Evolutionary conservation across 2,113 vertebrate species (phyloP).

Genomic region (Mola mola): DNA sequence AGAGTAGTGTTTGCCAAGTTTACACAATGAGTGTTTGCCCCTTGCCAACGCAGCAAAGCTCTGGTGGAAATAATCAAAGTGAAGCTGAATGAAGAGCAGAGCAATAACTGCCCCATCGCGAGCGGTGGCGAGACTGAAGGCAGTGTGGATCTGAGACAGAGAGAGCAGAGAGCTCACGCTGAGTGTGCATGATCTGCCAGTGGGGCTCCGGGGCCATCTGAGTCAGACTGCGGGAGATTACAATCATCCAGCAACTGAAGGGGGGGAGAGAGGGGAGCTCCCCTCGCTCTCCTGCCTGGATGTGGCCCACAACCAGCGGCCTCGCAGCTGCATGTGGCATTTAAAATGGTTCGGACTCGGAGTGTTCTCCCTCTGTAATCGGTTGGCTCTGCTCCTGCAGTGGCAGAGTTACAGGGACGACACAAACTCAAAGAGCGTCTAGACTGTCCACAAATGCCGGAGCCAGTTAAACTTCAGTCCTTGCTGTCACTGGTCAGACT

Average conservation of each 20-base stretch:
- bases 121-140: slow-evolving; percentile 53
- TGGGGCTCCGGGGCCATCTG: slow-evolving; percentile 74
- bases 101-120: slow-evolving; percentile 27
- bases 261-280: slow-evolving; percentile 26
- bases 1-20: neutral
- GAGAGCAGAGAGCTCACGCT: slow-evolving; percentile 48
- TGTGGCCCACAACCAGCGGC: slow-evolving; percentile 54
- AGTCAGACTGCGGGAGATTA: slow-evolving; percentile 63
- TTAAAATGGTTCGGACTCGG: slow-evolving; percentile 50
- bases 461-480: slow-evolving; percentile 2
- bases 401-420: slow-evolving; percentile 5
- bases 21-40: slow-evolving; percentile 10
- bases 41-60: slow-evolving; percentile 14
- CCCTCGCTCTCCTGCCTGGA: slow-evolving; percentile 39
- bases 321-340: slow-evolving; percentile 50
- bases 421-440: slow-evolving; percentile 17
- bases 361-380: slow-evolving; percentile 47
- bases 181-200: slow-evolving; percentile 63
- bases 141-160: slow-evolving; percentile 40
- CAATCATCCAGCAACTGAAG: slow-evolving; percentile 58
- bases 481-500: slow-evolving; percentile 9
- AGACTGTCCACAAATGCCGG: slow-evolving; percentile 15
- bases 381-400: slow-evolving; percentile 35
- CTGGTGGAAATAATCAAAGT: slow-evolving; percentile 46
- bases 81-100: slow-evolving; percentile 30